Percentiles rank a stretch among this genome's conserved stretches.
These are phyloP conservation scores for Phyllotreta cruciferae DNA, from an alignment of 2,888 invertebrate genomes.

Conservation along the genomic window DNA sequence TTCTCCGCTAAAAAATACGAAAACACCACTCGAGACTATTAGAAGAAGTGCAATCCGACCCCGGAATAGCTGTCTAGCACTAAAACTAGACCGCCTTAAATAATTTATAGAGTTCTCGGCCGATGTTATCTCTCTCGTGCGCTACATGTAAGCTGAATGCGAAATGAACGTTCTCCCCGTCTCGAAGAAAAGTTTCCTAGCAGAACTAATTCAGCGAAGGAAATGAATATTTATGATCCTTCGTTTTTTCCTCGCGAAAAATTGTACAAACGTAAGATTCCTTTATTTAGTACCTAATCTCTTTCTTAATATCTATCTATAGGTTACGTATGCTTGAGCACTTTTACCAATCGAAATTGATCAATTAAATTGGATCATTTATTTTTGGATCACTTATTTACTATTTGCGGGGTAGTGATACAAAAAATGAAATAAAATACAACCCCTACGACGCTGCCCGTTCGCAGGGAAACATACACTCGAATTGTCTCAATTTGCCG, in stretches of 20 bases:
- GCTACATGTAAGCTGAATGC: slow-evolving; percentile 11
- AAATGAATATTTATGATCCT: slow-evolving; percentile 24
- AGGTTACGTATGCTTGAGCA: background rate
- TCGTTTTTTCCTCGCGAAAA: slow-evolving; percentile 8
- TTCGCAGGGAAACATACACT: too few species aligned
- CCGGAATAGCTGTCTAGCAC: slow-evolving; percentile 17
- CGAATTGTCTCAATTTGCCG: too few species aligned
- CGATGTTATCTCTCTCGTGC: slow-evolving; percentile 11
- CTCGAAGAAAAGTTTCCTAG: slow-evolving; percentile 19
- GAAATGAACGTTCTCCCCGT: slow-evolving; percentile 14
- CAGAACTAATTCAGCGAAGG: slow-evolving; percentile 22
- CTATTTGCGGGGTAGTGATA: too few species aligned
- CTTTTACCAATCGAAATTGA: background rate
- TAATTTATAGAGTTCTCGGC: slow-evolving; percentile 19
- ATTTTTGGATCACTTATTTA: too few species aligned
- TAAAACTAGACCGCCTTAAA: slow-evolving; percentile 21
- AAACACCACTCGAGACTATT: slow-evolving; percentile 14
- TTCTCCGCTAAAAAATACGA: background rate
- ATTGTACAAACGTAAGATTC: slow-evolving; percentile 11
- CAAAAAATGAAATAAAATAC: too few species aligned
- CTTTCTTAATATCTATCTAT: background rate
- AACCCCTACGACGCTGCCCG: too few species aligned
- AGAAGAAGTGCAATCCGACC: slow-evolving; percentile 13
- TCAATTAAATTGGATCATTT: too few species aligned
- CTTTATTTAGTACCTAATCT: slow-evolving; percentile 9